Evolutionary conservation across 2,797 vertebrate genomes (phyloP), one percentile per base, ranked within the genome.

Genomic region (Pachyuromys duprasi): DNA sequence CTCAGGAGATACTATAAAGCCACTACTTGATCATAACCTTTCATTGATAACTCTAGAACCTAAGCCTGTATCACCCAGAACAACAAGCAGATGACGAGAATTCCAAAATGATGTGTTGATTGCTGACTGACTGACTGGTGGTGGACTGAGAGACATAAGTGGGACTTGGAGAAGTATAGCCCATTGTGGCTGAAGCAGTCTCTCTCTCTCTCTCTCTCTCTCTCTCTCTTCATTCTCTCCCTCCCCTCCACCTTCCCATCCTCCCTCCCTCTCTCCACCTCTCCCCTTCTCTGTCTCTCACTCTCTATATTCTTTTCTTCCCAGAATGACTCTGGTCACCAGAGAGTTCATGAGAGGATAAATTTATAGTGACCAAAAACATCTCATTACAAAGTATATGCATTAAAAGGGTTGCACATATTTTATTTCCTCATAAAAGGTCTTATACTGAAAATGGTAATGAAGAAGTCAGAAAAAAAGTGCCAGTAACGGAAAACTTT

Each of bases 371-470:
- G 72, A 89, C 91, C 55, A 81, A 57, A 81, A 89, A 95, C 67
- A 57, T 76, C 88, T 88, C 93, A 84, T 95, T 94, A 63, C 31
- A 9, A 93, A 93, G 87, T 60, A 90, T 67, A 86, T 93, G 31
- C 33, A 33, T 96, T 88, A 95, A 67, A 78, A 55, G 62, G 45
- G 63, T 57, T 18, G 0, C 78, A n/a, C 84, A 57, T 87, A 81
- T 94, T 91, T 97, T 92, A 91, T 69, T 81, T 93, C 39, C 13
- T 81, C 69, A 93, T 84, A 93, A 96, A 94, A 96, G 79, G 65
- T 84, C 94, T 97, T 84, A 63, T 97, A 91, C 70, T 57, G 80
- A 96, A 95, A 87, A 96, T 94, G 76, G 87, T 96, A 91, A 96
- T 97, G 93, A 95, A 89, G 72, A 97, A 80, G 86, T 89, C 78